phyloP scores from a whole-genome alignment of 2,888 invertebrate genomes.

The Pristionchus japonicus region DNA sequence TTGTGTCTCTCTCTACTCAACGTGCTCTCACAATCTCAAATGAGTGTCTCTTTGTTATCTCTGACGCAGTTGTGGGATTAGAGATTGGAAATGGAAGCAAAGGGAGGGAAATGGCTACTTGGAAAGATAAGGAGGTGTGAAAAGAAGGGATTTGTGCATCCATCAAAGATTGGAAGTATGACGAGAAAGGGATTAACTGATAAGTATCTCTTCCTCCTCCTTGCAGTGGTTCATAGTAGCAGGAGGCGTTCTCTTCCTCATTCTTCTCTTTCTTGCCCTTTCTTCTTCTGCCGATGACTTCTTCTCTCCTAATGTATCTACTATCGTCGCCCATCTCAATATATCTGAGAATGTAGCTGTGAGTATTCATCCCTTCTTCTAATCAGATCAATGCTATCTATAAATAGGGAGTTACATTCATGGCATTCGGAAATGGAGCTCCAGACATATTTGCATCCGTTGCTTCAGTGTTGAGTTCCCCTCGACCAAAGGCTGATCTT shows the following conservation, averaged over 20 bases:
- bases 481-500: conserved; percentile 75
- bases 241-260: not conserved
- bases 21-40: not conserved
- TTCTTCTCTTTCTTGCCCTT: not conserved
- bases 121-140: not conserved
- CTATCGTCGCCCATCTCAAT: conserved; percentile 7
- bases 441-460: conserved; percentile 83
- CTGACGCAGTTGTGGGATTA: not conserved
- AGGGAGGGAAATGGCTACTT: not conserved
- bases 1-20: not conserved
- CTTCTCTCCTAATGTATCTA: not conserved
- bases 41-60: not conserved
- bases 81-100: not conserved
- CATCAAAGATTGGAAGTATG: not conserved
- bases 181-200: conserved; percentile 75
- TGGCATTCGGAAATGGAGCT: conserved; percentile 84
- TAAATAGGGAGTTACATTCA: conserved; percentile 81
- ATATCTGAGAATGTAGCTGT: conserved; percentile 78
- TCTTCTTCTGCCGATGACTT: conserved; percentile 12
- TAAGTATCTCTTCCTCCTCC: conserved; percentile 77
- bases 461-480: conserved; percentile 77
- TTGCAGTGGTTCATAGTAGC: conserved; percentile 21
- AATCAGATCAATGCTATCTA: not conserved
- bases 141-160: not conserved
- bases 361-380: conserved; percentile 47